Conservation (phyloP, 2,888 invertebrate genomes). For the Odontocolon sp. region DNA sequence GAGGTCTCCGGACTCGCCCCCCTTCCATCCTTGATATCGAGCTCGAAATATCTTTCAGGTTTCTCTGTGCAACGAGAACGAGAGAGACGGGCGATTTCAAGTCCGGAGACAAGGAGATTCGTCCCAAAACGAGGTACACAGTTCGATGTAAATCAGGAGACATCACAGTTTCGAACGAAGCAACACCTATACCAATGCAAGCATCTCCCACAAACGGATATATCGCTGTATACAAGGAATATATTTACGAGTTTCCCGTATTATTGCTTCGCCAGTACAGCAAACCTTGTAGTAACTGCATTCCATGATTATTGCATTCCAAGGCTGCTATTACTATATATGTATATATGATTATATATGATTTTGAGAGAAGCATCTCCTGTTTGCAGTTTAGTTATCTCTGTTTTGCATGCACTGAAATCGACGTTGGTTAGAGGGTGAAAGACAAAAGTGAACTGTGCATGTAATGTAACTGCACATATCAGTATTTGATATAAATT, state of each 20-base stretch:
- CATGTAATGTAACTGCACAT: no score
- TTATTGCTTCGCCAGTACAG: slow-evolving; percentile 45
- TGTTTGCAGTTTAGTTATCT: slow-evolving; percentile 27
- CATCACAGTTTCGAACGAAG: not conserved
- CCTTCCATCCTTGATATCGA: slow-evolving; percentile 8
- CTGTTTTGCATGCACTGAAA: not conserved
- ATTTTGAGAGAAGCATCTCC: slow-evolving; percentile 32
- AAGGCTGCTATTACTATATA: slow-evolving; percentile 39
- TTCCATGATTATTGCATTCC: slow-evolving; percentile 63
- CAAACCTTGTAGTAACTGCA: slow-evolving; percentile 44
- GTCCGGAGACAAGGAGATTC: not conserved
- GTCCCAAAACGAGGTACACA: not conserved
- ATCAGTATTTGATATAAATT: no score
- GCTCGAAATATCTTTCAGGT: slow-evolving; percentile 15
- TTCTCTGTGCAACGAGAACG: not conserved
- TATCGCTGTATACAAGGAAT: slow-evolving; percentile 14
- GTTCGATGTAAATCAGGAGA: slow-evolving; percentile 23
- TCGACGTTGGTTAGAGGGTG: no score
- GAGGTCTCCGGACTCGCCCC: slow-evolving; percentile 2
- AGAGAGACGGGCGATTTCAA: not conserved
- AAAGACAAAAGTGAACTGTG: no score
- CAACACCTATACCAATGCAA: not conserved
- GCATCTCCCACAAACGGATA: not conserved
- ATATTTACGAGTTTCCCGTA: slow-evolving; percentile 48
- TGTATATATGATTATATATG: slow-evolving; percentile 20